Percentiles rank a stretch among this genome's conserved stretches.
Conservation (phyloP, 2,888 invertebrate genomes). For the Rhabditoides inermis region DNA sequence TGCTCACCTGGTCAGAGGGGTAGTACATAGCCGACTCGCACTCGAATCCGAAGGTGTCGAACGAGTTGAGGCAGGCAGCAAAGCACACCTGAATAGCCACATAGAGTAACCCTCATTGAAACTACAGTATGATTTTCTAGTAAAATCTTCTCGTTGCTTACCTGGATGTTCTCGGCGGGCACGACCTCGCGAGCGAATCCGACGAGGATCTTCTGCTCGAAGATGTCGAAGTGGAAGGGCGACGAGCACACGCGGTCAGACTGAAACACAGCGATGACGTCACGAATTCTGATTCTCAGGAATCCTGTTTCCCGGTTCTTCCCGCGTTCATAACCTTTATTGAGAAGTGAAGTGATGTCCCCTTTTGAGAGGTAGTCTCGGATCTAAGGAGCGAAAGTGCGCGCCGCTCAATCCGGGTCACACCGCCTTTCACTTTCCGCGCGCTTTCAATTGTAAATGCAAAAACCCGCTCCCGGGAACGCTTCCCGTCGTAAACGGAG, state of each 20-base stretch:
- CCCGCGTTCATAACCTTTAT: too few species aligned
- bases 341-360: too few species aligned
- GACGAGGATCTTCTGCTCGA: slow-evolving; percentile 50
- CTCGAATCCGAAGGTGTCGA: slow-evolving; percentile 51
- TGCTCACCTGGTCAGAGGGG: slow-evolving; percentile 48
- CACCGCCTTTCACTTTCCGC: too few species aligned
- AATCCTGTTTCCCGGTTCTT: too few species aligned
- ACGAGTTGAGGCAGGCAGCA: slow-evolving; percentile 47
- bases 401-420: too few species aligned
- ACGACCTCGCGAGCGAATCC: slow-evolving; percentile 52
- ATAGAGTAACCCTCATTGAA: background rate
- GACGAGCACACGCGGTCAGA: slow-evolving; percentile 48
- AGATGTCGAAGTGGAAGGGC: slow-evolving; percentile 51
- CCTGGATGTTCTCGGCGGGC: slow-evolving; percentile 41
- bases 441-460: too few species aligned
- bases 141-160: slow-evolving; percentile 1
- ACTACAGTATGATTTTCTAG: background rate
- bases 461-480: too few species aligned
- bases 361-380: too few species aligned
- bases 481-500: too few species aligned
- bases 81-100: slow-evolving; percentile 29
- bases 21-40: slow-evolving; percentile 53
- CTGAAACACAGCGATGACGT: slow-evolving; percentile 13
- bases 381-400: too few species aligned
- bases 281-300: background rate